Evolutionary conservation across 2,797 vertebrate genomes (phyloP), one percentile per base, ranked within the genome.

Genomic region (Acridotheres tristis): DNA sequence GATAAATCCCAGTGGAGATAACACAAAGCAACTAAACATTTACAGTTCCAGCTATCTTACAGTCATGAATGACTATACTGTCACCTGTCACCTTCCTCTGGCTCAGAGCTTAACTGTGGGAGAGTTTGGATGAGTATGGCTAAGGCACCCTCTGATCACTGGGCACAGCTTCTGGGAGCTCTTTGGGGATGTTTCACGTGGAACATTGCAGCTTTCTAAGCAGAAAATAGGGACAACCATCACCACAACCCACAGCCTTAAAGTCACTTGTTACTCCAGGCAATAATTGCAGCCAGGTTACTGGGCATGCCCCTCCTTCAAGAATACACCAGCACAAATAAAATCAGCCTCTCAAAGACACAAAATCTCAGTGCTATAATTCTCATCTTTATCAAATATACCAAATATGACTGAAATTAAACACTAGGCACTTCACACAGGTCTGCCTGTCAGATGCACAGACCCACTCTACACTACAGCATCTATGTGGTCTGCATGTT

Each of bases 21-120:
- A 68, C 15, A 16, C 13, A 13, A 90, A 57, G 3, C 38, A 77
- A 7, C 26, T 15, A n/a, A 57, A 27, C 9, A 19, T 48, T 45
- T 16, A 19, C 38, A 71, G 29, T 16, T 67, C 23, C 38, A 74
- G 15, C 19, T 22, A 50, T 3, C 30, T 71, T 21, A 30, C 4
- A 36, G 25, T 5, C 10, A 23, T 6, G 7, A 59, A 59, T 32
- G 19, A 10, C 26, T 34, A 2, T 0, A 21, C 4, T 81, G n/a
- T 10, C 42, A 26, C 6, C 9, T 18, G 8, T 11, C 40, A 13
- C 27, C 18, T 58, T 69, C 12, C 20, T 1, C 9, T 32, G 25
- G 5, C 43, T 62, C 1, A 0, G 5, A 27, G 36, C 19, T 55
- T 29, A 10, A 5, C 18, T 18, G 2, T 1, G 2, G 13, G 22